These are phyloP conservation scores for Periparus ater DNA, from an alignment of 2,797 vertebrate genomes.

Conservation along the genomic window DNA sequence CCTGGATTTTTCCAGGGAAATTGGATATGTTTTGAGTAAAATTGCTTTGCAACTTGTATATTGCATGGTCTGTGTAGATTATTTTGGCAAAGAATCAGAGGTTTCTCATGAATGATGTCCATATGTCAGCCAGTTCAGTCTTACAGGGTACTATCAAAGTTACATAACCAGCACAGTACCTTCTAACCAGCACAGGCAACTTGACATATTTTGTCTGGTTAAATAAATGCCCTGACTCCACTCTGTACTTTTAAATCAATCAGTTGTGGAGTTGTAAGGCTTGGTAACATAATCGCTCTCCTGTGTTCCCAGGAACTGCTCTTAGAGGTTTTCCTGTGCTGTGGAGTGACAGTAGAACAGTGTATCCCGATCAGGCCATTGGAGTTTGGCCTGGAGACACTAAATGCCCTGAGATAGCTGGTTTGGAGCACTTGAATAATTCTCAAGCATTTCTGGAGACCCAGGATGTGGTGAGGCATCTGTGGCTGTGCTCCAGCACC, in stretches of 20 bases:
- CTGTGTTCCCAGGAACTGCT: neutral
- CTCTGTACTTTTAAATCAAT: neutral
- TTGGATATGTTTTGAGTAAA: neutral
- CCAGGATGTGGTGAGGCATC: neutral
- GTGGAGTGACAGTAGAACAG: neutral
- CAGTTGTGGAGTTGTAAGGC: neutral
- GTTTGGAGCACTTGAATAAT: neutral
- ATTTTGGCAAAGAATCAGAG: neutral
- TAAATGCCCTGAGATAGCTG: neutral
- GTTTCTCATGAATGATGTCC: neutral
- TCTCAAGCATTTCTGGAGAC: constrained; percentile 22
- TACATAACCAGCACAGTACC: neutral
- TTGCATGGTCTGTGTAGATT: neutral
- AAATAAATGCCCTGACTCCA: neutral
- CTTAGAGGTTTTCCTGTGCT: neutral
- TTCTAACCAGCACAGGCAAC: neutral
- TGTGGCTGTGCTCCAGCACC: constrained; percentile 17
- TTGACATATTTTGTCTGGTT: neutral
- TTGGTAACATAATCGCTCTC: neutral
- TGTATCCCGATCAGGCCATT: neutral
- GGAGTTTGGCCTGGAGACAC: neutral
- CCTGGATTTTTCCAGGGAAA: neutral
- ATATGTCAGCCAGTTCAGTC: neutral
- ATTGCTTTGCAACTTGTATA: neutral
- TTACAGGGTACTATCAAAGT: neutral